Evolutionary conservation across 1,140 invertebrate genomes (phyloP), one percentile per base, ranked within the genome.

Genomic region (Bombus difficillimus): DNA sequence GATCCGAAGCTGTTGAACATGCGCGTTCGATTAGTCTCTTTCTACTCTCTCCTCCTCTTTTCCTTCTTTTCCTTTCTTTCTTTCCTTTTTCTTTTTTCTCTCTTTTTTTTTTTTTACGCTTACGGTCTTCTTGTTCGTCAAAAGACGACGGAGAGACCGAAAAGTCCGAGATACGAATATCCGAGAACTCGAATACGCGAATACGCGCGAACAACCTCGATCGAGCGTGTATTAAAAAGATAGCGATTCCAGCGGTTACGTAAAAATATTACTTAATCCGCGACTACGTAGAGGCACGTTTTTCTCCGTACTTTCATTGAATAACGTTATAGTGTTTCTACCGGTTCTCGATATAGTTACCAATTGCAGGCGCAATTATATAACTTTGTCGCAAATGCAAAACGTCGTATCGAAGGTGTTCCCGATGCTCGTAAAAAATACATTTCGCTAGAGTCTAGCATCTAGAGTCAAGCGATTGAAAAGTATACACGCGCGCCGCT

Each of bases 1-100:
- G 98, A 96, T 99, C 98, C 88, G 97, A 97, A 10, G 98, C 98
- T 97, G 95, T 75, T 95, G 94, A 8, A 74, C 10, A 82, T 0
- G 37, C 28, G 53, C 6, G 3, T 13, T 22, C 5, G 1, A 32
- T 76, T 53, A 53, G 12, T 34, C 28, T 59, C 28, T 22, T 4
- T 25, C 28, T 22, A 6, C 47, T 1, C 25, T 25, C n/a, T n/a
- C 5, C 2, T 1, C 2, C 4, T 47, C 4, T 47, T 47, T 47
- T 4, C 8, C 39, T n/a, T 28, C 1, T 15, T n/a, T 13, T 0
- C 13, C 9, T 28, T 3, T 59, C 4, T 5, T 1, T 47, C 2
- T 12, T 0, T 1, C 8, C n/a, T n/a, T n/a, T 18, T 4, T 15
- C 3, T 9, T 43, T 41, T 1, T 39, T 39, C n/a, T 25, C 3